Base-by-base conservation (phyloP, 2,797 vertebrate species). In the Chrosomus eos region DNA sequence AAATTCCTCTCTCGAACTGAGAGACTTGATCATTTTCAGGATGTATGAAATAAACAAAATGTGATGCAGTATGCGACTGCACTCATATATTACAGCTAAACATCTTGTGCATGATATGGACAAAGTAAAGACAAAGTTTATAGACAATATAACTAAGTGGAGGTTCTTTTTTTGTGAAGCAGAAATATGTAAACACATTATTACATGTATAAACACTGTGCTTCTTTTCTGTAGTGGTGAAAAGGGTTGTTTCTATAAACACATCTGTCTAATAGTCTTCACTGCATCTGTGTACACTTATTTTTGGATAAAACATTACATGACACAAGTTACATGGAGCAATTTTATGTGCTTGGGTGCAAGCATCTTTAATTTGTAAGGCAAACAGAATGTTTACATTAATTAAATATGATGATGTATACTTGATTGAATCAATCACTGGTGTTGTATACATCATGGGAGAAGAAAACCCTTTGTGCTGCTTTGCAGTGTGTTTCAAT, bases 171-270 rank as follows among this genome's bases (percentile, higher is more conserved):
- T 38, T 83, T 68, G 48, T 83, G 31, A 83, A 76, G 33, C 33
- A 68, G 73, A 83, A 76, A 60, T 71, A 83, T 83, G 81, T 76
- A 83, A 83, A 83, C 82, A 83, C 48, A 43, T 76, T 67, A 83
- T 67, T 67, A 55, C 19, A 1, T 77, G 31, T 81, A 23, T 84
- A 87, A 87, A 87, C 82, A 81, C 48, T 26, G 40, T 48, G 58
- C 58, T 75, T 74, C 38, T 82, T 66, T 75, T 66, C 58, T 83
- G 31, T 18, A 66, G 23, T 83, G 71, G 23, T 66, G 58, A 75
- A 82, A 64, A 45, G 71, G 14, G 38, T 53, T 36, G 81, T 83
- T 83, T 53, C 58, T 83, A 48, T 75, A 83, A 75, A 66, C 81
- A 82, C 81, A 83, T 83, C 58, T 75, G 71, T 75, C 43, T 83